These are phyloP conservation scores for Pseudorhiza aurosa DNA, from an alignment of 30 jellyfish, hydroid and myxozoan genomes.

Conservation along the genomic window DNA sequence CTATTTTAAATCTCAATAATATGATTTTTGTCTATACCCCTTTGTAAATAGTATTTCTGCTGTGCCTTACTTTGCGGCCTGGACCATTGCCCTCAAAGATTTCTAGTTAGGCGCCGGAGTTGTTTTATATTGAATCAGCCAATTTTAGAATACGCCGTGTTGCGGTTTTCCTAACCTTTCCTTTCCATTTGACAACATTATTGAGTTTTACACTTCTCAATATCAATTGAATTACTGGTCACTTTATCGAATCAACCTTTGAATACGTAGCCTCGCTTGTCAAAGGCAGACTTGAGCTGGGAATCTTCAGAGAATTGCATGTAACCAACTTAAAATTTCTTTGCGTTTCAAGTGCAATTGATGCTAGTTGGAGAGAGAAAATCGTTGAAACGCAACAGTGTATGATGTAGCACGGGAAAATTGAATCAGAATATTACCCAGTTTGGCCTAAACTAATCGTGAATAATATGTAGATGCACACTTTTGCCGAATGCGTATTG, in stretches of 20 bases:
- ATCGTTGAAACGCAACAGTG: background rate
- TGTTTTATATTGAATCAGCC: background rate
- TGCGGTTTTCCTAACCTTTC: constrained; percentile 12
- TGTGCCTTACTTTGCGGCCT: too few relatives aligned
- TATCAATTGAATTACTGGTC: constrained; percentile 9
- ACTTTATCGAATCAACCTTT: constrained; percentile 17
- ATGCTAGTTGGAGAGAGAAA: background rate
- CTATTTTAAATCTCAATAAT: too few relatives aligned
- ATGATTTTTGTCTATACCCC: too few relatives aligned
- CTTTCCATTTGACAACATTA: background rate
- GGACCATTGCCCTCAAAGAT: too few relatives aligned
- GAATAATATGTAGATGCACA: too few relatives aligned
- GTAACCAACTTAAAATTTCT: constrained; percentile 9
- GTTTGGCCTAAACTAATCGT: too few relatives aligned
- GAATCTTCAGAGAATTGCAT: background rate
- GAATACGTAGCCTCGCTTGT: background rate
- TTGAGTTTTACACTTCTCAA: background rate
- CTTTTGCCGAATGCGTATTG: too few relatives aligned
- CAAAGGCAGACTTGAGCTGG: background rate
- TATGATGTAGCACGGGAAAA: background rate
- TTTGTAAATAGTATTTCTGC: too few relatives aligned
- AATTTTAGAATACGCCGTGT: background rate
- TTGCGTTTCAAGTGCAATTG: background rate
- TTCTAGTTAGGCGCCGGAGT: too few relatives aligned
- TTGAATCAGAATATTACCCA: too few relatives aligned